These are phyloP conservation scores for Callorhinus ursinus DNA, from an alignment of 2,113 vertebrate species.

Conservation along the genomic window DNA sequence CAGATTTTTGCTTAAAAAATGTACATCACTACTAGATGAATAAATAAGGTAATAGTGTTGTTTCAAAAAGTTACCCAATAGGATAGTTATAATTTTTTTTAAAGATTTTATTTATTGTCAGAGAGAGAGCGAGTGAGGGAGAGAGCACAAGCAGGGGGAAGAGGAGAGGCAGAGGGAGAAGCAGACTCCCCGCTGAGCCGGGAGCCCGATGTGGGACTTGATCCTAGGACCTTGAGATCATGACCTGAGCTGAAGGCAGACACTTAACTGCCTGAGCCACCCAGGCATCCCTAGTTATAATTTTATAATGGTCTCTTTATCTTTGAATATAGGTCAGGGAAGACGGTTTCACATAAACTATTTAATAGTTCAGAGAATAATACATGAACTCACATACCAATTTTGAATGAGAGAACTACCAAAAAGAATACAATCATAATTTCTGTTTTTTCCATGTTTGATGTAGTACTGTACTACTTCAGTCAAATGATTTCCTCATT, in stretches of 20 bases:
- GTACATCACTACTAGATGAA: not conserved
- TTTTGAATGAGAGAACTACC: not conserved
- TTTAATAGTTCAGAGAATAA: not conserved
- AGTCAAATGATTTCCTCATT: not conserved
- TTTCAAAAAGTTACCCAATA: not conserved
- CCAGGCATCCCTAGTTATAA: no score
- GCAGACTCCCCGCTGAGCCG: no score
- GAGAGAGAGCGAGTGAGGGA: no score
- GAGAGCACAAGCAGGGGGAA: no score
- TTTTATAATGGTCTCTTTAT: not conserved
- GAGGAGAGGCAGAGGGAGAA: no score
- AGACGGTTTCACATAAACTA: not conserved
- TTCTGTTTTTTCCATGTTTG: not conserved
- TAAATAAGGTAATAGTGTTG: not conserved
- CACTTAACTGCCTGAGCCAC: no score
- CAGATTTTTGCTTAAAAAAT: not conserved
- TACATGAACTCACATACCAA: not conserved
- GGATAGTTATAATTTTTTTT: not conserved
- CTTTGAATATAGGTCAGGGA: not conserved
- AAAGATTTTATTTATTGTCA: no score
- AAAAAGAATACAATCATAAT: not conserved
- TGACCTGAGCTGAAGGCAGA: no score
- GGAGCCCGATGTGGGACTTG: no score
- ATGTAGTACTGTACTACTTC: not conserved
- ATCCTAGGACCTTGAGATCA: no score